phyloP scores from a whole-genome alignment of 2,113 vertebrate genomes.

The Erythrolamprus reginae region DNA sequence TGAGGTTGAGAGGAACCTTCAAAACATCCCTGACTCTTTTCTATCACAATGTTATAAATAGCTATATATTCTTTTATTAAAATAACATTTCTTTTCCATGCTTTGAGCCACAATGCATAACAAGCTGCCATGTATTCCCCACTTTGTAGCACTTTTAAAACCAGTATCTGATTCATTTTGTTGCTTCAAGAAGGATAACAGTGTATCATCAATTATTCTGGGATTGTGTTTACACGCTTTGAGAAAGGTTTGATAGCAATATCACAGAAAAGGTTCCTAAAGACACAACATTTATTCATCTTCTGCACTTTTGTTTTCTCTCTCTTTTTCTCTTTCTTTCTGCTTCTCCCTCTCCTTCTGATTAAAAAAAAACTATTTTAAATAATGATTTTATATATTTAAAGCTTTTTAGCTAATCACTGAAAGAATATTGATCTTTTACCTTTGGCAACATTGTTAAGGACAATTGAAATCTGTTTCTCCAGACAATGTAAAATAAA shows the following conservation, averaged over 20 bases:
- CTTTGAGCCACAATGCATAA: not conserved
- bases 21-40: not conserved
- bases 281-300: not conserved
- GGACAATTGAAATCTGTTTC: not conserved
- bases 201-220: not conserved
- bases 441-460: conserved; percentile 3
- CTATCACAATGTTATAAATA: not conserved
- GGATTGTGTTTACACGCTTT: not conserved
- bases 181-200: not conserved
- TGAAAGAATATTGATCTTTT: not conserved
- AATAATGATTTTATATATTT: conserved; percentile 16
- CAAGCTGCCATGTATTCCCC: not conserved
- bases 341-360: not conserved
- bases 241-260: not conserved
- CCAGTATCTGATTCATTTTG: not conserved
- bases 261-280: not conserved
- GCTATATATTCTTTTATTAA: not conserved
- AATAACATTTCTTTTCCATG: not conserved
- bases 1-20: not conserved
- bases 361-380: not conserved
- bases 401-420: conserved; percentile 17
- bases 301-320: not conserved
- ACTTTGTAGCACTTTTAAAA: not conserved
- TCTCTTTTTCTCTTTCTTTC: not conserved
- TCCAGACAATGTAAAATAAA: not conserved